Conservation (phyloP, 2,888 invertebrate genomes). For the Acanthosepion esculentum region DNA sequence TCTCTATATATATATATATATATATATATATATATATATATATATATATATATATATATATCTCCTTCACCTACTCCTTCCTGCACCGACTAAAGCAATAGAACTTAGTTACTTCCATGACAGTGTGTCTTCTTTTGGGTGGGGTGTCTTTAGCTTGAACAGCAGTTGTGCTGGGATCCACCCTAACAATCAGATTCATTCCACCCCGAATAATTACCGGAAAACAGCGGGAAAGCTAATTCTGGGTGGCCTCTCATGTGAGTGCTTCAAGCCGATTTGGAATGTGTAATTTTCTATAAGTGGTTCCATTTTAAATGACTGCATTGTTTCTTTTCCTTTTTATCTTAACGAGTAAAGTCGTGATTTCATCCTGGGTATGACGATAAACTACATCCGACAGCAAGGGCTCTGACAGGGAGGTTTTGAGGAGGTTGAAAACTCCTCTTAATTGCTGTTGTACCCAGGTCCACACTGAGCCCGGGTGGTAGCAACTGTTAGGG, state of each 20-base stretch:
- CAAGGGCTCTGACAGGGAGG: too few species aligned
- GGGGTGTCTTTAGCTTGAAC: not conserved
- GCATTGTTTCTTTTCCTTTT: not conserved
- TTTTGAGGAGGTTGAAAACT: too few species aligned
- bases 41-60: too few species aligned
- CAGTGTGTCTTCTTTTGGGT: not conserved
- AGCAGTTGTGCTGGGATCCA: not conserved
- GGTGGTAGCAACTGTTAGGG: too few species aligned
- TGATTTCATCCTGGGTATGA: too few species aligned
- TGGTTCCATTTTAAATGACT: not conserved
- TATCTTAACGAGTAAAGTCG: too few species aligned
- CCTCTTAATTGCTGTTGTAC: too few species aligned
- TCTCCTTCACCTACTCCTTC: not conserved
- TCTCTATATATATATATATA: too few species aligned
- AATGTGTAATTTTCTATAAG: not conserved
- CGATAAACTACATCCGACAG: too few species aligned
- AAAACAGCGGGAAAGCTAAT: not conserved
- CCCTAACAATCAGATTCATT: conserved; percentile 33
- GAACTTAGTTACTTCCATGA: not conserved
- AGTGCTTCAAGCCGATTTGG: not conserved
- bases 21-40: too few species aligned
- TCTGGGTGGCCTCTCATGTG: not conserved
- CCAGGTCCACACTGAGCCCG: too few species aligned
- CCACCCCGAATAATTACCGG: conserved; percentile 33
- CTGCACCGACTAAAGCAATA: not conserved